Evolutionary conservation across 1,140 invertebrate genomes (phyloP), one percentile per base, ranked within the genome.

Genomic region (Hormaphis cornu): DNA sequence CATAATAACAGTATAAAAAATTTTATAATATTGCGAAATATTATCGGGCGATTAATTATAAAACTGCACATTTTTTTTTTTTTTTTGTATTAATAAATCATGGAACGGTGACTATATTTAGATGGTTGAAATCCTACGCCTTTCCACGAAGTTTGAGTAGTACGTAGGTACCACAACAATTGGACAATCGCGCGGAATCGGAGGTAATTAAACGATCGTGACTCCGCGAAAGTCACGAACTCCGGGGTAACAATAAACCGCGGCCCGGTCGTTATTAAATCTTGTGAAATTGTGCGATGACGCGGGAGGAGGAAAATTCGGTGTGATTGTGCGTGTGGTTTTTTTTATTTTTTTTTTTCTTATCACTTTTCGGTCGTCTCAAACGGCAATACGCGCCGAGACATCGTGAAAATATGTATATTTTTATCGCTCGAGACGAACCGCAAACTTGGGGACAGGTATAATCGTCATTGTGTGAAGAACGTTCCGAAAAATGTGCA

Each of bases 191-290:
- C 48, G 22, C 14, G 16, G 48, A 53, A 40, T 69, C 66, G 22
- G 42, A 12, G 37, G 35, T 30, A 56, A 53, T 56, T 56, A 56
- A 56, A 56, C 69, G 37, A 56, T 56, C 54, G 69, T 56, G 50
- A 56, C 33, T 56, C 14, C 6, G 50, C 40, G 69, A 70, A 61
- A 61, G 58, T 61, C 58, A 61, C 58, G 58, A 61, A 44, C 46
- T n/a, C 22, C 40, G 14, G 28, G 58, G 46, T 61, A 61, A 61
- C 58, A 61, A 61, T 61, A n/a, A n/a, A 40, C 58, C 10, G 18
- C 58, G 24, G 14, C 37, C 58, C 58, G 5, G 30, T 40, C 30
- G 40, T 61, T 61, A 61, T 61, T 61, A 61, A 61, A 61, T 61
- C 58, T 61, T 61, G 42, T 61, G 58, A 61, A 61, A 61, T 42